phyloP scores from a whole-genome alignment of 2,888 invertebrate species.

The Ptychoptera albimana region DNA sequence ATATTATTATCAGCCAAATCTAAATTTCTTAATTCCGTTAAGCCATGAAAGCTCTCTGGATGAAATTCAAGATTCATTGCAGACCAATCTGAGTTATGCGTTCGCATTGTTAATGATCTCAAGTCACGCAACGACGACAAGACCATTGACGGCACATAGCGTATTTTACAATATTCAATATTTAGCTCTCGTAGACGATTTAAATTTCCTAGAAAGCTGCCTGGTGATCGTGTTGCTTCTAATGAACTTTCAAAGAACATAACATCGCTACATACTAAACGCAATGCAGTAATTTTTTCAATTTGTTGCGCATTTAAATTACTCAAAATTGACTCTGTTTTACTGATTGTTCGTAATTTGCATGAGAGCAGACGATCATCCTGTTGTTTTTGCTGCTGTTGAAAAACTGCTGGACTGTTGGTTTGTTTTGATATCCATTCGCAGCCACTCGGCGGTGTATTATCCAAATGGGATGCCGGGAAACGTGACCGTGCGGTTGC shows the following conservation, averaged over 20 bases:
- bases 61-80: conserved; percentile 60
- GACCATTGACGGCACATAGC: conserved; percentile 52
- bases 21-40: conserved; percentile 47
- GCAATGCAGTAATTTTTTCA: conserved; percentile 28
- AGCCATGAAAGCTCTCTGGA: conserved; percentile 50
- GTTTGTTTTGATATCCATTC: too few relatives aligned
- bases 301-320: conserved; percentile 2
- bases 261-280: conserved; percentile 56
- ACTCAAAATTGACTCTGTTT: conserved; percentile 1
- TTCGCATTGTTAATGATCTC: conserved; percentile 47
- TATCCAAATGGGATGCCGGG: too few relatives aligned
- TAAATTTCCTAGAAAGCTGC: conserved; percentile 41
- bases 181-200: conserved; percentile 59
- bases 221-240: conserved; percentile 40
- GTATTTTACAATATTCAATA: conserved; percentile 64
- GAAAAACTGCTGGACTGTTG: too few relatives aligned
- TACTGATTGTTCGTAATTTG: conserved; percentile 4
- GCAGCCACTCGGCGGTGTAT: too few relatives aligned
- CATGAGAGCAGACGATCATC: not conserved
- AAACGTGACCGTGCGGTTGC: too few relatives aligned
- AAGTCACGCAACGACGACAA: conserved; percentile 50
- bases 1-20: conserved; percentile 63
- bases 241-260: conserved; percentile 56
- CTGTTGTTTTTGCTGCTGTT: too few relatives aligned
- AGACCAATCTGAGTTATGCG: conserved; percentile 69